Evolutionary conservation across 2,888 invertebrate genomes (phyloP), one percentile per base, ranked within the genome.

Genomic region (Pilophorus perplexus): DNA sequence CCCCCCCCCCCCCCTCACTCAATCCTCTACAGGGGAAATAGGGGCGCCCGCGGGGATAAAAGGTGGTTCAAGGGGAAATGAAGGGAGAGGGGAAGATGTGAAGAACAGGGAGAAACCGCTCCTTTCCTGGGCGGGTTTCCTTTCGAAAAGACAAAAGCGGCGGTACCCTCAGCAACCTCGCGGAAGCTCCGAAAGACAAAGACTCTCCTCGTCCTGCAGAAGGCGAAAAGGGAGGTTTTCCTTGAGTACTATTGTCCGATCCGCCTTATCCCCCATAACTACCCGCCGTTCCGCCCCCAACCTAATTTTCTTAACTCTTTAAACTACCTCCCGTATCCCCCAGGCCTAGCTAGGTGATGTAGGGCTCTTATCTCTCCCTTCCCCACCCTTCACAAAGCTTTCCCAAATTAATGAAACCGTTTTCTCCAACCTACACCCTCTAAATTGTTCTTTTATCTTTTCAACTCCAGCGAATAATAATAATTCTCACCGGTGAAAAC

Each of bases 391-490:
- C 60, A 60, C 60, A 60, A 60, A 44, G 60, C 62, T 62, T 62
- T 28, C 38, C 46, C 44, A 62, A 62, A 62, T 62, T 62, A 62
- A 62, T 62, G 62, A 62, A 62, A 62, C 62, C 62, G 62, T 62
- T 62, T 62, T 46, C n/a, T n/a, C 62, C 62, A 33, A 33, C 46
- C 62, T 28, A 28, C 33, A 62, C 28, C 42, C 64, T 46, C 37
- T 66, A 66, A 66, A 66, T 57, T 57, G 66, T 66, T 57, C 66
- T 66, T 66, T 66, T 66, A 66, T 66, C 66, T 66, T 66, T 66
- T 66, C 66, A 44, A 37, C 66, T 40, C 48, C 66, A 28, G 52
- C 66, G 57, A 66, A 66, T 66, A 57, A 66, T 59, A 65, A 66
- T 66, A 66, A 66, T 66, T 66, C 46, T 66, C 46, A 14, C 46